Percentiles rank a stretch among this genome's conserved stretches.
Conservation (phyloP, 2,113 vertebrate species). For the Chrysemys picta region DNA sequence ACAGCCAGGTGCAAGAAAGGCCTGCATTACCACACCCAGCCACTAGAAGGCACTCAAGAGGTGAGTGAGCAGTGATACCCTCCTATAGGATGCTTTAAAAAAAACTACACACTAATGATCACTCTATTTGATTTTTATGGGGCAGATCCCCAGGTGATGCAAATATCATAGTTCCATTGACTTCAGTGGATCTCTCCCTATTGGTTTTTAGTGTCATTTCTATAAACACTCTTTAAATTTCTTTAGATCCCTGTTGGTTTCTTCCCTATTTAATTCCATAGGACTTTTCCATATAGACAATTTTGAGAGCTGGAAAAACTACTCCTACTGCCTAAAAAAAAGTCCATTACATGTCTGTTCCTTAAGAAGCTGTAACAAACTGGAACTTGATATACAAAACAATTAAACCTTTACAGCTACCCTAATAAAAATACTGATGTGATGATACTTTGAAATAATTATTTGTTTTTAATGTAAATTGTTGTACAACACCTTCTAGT, state of each 20-base stretch:
- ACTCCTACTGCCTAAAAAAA: background rate
- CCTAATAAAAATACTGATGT: background rate
- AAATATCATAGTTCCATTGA: background rate
- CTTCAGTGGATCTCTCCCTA: background rate
- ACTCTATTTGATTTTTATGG: background rate
- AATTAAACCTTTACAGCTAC: background rate
- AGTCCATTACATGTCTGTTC: background rate
- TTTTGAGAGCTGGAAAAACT: background rate
- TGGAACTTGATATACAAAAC: background rate
- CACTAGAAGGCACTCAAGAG: background rate
- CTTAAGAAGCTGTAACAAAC: background rate
- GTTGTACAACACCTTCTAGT: background rate
- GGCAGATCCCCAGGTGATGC: background rate
- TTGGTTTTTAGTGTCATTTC: background rate
- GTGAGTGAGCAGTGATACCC: background rate
- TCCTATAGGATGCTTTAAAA: background rate
- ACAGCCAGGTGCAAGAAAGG: background rate
- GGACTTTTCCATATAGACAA: background rate
- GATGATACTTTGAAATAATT: background rate
- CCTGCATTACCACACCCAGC: background rate
- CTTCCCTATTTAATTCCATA: background rate
- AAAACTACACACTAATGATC: background rate
- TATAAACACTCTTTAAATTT: background rate
- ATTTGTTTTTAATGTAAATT: background rate
- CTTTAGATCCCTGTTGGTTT: background rate